Evolutionary conservation across 2,888 invertebrate genomes (phyloP), one percentile per base, ranked within the genome.

Genomic region (Stratiomys singularior): DNA sequence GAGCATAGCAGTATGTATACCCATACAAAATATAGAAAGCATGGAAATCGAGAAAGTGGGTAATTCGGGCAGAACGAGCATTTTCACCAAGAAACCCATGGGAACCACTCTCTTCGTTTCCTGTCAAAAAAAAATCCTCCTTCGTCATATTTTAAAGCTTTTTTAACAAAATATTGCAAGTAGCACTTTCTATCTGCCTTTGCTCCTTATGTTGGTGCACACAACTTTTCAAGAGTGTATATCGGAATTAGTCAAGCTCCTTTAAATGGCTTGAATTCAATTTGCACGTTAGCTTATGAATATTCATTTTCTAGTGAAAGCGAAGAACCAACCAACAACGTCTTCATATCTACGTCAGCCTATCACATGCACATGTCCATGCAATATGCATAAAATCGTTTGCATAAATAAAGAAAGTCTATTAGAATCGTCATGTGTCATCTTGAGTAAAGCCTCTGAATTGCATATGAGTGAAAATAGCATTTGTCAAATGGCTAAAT

Each of bases 291-390:
- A 67, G 67, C 44, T 27, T 11, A 67, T 37, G 23, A 67, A 67
- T 67, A 67, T 67, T 37, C 44, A 67, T 30, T 44, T 67, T 67
- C n/a, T 11, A 64, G 64, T 64, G 64, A 64, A 64, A 64, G 64
- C 28, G 21, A 44, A 67, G 37, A 44, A 44, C n/a, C 13, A 44
- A 23, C 67, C 7, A 67, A n/a, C n/a, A n/a, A 44, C 21, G 67
- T 67, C 67, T 37, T 44, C 18, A 5, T 18, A n/a, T 56, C n/a
- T 11, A 11, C 13, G 56, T 56, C 18, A 11, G 13, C 18, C 11
- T 56, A 56, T 56, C 56, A 7, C 18, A n/a, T n/a, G n/a, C n/a
- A n/a, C n/a, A 18, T 11, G 56, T 18, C n/a, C 56, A n/a, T 11
- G 18, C 56, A 56, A 18, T 18, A 11, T 56, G 56, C 56, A 56